phyloP scores from a whole-genome alignment of 2,888 invertebrate species.

The Thymelicus lineola region DNA sequence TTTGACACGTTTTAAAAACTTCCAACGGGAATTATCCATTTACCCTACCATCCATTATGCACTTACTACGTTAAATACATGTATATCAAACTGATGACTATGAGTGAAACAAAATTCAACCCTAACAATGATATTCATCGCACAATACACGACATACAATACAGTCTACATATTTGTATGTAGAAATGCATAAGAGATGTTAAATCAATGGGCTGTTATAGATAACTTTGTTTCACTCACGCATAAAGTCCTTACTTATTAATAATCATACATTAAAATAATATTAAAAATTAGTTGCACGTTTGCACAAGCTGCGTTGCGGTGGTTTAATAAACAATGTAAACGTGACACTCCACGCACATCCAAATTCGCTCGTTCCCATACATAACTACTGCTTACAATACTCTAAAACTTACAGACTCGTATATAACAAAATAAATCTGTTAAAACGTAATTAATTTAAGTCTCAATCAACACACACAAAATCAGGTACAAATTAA shows the following conservation, averaged over 20 bases:
- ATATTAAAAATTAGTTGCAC: conserved; percentile 73
- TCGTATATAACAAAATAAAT: conserved; percentile 69
- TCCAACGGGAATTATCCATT: conserved; percentile 64
- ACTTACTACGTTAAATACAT: conserved; percentile 64
- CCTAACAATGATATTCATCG: not conserved
- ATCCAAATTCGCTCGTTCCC: conserved; percentile 74
- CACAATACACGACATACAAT: no score
- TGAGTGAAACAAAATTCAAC: conserved; percentile 21
- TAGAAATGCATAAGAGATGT: not conserved
- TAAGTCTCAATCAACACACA: conserved; percentile 74
- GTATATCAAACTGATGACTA: conserved; percentile 19
- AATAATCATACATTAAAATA: conserved; percentile 64
- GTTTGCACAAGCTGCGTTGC: conserved; percentile 78
- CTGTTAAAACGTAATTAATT: conserved; percentile 72
- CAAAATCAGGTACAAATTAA: conserved; percentile 84
- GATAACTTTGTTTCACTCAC: conserved; percentile 50
- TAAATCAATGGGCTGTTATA: not conserved
- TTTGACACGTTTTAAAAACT: conserved; percentile 80
- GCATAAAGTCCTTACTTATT: conserved; percentile 56
- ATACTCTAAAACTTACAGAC: conserved; percentile 62
- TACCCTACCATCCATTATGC: conserved; percentile 72
- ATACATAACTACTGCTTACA: conserved; percentile 64
- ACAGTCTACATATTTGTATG: conserved; percentile 8
- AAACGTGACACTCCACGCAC: conserved; percentile 63
- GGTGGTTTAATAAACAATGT: conserved; percentile 74